These are phyloP conservation scores for Sphecodes monilicornis DNA, from an alignment of 2,888 invertebrate species.

Conservation along the genomic window DNA sequence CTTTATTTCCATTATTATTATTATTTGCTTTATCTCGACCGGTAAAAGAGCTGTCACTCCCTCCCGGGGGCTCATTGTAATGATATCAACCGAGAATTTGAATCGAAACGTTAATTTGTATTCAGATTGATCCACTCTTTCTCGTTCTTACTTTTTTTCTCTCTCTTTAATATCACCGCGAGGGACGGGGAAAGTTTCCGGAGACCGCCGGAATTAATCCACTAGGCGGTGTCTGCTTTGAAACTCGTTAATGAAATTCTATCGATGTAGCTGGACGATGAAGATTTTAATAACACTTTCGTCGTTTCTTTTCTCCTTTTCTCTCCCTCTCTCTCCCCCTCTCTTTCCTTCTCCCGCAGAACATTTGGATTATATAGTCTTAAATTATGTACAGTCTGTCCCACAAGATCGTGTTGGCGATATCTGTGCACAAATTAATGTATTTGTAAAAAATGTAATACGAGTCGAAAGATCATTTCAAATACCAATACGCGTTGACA, in stretches of 20 bases:
- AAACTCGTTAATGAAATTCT: constrained; percentile 69
- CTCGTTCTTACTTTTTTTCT: background rate
- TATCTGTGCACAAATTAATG: too few species aligned
- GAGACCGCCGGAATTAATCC: constrained; percentile 58
- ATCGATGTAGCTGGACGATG: constrained; percentile 56
- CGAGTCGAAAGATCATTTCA: too few species aligned
- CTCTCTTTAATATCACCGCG: constrained; percentile 30
- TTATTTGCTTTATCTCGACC: constrained; percentile 11
- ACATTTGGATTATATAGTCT: too few species aligned
- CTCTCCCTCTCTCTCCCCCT: too few species aligned
- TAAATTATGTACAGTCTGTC: too few species aligned
- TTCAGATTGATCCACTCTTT: constrained; percentile 32
- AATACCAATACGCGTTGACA: too few species aligned
- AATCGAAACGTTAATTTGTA: constrained; percentile 60
- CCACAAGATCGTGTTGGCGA: too few species aligned
- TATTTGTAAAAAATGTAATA: too few species aligned
- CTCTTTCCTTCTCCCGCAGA: background rate
- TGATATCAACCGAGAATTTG: constrained; percentile 49
- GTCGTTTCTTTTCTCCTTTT: background rate
- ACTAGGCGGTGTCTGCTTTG: constrained; percentile 55
- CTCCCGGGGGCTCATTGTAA: constrained; percentile 45
- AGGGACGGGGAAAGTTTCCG: constrained; percentile 41
- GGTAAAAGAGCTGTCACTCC: background rate
- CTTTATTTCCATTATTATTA: constrained; percentile 59
- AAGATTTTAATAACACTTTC: constrained; percentile 60